These are phyloP conservation scores for Chloebia gouldiae DNA, from an alignment of 2,113 vertebrate genomes.

Conservation along the genomic window DNA sequence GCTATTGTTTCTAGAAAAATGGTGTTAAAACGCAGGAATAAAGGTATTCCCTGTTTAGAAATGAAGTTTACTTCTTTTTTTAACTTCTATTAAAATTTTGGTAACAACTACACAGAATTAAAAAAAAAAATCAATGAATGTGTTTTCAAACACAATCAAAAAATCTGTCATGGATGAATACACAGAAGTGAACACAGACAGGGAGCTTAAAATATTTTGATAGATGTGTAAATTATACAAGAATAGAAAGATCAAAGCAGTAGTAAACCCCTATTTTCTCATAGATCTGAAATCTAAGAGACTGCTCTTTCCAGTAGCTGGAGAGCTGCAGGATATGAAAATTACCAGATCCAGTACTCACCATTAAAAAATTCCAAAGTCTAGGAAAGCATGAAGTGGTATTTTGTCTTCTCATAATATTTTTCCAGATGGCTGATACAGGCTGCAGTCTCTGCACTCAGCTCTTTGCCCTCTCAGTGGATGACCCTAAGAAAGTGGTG, in stretches of 20 bases:
- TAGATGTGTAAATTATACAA: background rate
- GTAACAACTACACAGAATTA: background rate
- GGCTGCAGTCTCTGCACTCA: background rate
- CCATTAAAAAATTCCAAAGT: background rate
- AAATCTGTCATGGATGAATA: background rate
- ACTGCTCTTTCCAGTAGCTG: background rate
- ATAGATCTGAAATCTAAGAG: background rate
- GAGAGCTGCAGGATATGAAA: background rate
- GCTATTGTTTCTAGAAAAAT: background rate
- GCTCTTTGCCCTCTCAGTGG: background rate
- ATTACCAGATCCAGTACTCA: background rate
- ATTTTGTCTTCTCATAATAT: background rate
- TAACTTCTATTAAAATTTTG: background rate
- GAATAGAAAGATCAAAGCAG: background rate
- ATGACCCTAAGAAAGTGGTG: fast-evolving
- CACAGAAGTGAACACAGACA: background rate
- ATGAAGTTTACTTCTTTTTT: background rate
- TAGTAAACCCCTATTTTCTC: background rate
- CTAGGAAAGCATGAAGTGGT: background rate
- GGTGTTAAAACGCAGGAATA: background rate
- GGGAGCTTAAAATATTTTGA: background rate
- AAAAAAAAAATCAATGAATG: background rate
- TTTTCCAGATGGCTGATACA: background rate
- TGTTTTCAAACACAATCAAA: background rate
- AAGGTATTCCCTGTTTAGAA: background rate